A percentile compares a stretch with the other conserved stretches of the same genome.
Evolutionary conservation across 2,113 vertebrate genomes (phyloP).

Genomic region (Prolemur simus): DNA sequence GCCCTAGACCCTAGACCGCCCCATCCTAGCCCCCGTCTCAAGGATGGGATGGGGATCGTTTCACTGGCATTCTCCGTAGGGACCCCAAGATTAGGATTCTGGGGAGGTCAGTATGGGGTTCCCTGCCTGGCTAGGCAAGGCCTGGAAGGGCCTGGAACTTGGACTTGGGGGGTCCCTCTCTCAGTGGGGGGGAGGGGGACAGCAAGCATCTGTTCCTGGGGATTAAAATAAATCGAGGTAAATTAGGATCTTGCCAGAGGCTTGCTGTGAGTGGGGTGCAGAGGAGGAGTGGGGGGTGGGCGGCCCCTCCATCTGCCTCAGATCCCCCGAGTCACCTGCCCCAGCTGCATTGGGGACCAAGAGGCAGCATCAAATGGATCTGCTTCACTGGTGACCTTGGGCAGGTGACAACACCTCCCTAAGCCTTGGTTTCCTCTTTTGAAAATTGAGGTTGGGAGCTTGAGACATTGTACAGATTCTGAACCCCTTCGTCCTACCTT

Average conservation of each 20-base stretch:
- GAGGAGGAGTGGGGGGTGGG: conserved; percentile 5
- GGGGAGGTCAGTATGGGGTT: background rate
- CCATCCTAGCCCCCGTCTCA: background rate
- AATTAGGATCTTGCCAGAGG: conserved; percentile 51
- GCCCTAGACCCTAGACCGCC: background rate
- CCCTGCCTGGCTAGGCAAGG: background rate
- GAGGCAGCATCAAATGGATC: background rate
- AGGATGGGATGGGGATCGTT: background rate
- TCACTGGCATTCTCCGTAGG: background rate
- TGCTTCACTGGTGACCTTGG: conserved; percentile 69
- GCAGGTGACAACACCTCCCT: conserved; percentile 2
- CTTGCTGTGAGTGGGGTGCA: conserved; percentile 25
- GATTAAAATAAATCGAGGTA: conserved; percentile 68
- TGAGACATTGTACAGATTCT: background rate
- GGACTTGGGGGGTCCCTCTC: background rate
- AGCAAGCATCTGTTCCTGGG: conserved; percentile 39
- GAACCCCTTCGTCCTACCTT: background rate
- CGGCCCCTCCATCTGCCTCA: conserved; percentile 41
- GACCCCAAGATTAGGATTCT: background rate
- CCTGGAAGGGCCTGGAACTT: background rate
- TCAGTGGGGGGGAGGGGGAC: background rate
- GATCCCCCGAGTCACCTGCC: background rate
- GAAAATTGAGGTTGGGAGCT: background rate
- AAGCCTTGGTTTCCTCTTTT: background rate
- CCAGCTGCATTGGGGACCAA: background rate